Evolutionary conservation across 1,140 invertebrate species (phyloP), one percentile per base, ranked within the genome.

Genomic region (Neodiprion virginianus): DNA sequence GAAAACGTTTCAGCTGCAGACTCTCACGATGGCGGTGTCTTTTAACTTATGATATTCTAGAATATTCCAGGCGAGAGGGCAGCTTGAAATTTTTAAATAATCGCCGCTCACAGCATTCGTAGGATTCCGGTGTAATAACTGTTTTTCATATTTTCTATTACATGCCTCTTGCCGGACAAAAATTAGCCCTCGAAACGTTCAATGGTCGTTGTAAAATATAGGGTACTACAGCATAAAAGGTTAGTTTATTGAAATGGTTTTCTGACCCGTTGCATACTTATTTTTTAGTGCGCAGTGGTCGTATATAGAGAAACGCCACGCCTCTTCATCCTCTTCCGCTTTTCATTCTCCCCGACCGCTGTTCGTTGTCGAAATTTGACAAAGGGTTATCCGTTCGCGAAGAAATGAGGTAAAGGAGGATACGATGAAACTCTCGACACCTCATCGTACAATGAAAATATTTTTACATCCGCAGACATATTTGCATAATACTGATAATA

Each of bases 191-290:
- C 11, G 53, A 61, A 61, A 61, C 53, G 11, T 61, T 61, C 11
- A 61, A 61, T 61, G 11, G 11, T 61, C 11, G n/a, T 5, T 61
- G 11, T 61, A 61, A 61, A 61, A 61, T 61, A 17, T 12, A 14
- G 53, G 28, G 4, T 17, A 61, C 11, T 8, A 61, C 53, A 61
- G 11, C n/a, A 61, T 61, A 61, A 61, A 61, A 61, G 11, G 11
- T 61, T 61, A 61, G 53, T 61, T 61, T 61, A 61, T 61, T 61
- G 53, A 61, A 61, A 61, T 17, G 53, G 53, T 61, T 61, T 61
- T 61, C 11, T 14, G 53, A 8, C 53, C 53, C 11, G 53, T 61
- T 61, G n/a, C 53, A 40, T 40, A 40, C 11, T 14, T 61, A 61
- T 61, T 61, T 8, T 61, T 61, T 61, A 14, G 5, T 61, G 11